A percentile compares a stretch with the other conserved stretches of the same genome.
These are phyloP conservation scores for Anguilla megastoma DNA, from an alignment of 2,797 vertebrate genomes.

Conservation along the genomic window DNA sequence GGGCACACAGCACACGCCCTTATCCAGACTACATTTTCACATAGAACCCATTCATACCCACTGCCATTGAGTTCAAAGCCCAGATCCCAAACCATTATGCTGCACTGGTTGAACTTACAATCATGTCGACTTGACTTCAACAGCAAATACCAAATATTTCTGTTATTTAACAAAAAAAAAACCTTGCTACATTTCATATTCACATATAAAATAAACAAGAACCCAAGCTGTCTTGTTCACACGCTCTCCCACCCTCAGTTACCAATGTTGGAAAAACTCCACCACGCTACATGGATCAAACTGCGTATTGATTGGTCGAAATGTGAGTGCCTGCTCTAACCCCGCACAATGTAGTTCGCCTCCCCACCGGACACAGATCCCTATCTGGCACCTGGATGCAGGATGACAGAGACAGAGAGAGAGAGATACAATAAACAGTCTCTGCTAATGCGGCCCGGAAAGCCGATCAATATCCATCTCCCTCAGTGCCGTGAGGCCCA, in stretches of 20 bases:
- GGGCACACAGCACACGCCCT: neutral
- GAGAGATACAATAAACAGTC: constrained; percentile 12
- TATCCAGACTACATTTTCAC: neutral
- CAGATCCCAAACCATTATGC: neutral
- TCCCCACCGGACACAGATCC: neutral
- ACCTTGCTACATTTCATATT: neutral
- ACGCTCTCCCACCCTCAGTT: neutral
- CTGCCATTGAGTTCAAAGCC: neutral
- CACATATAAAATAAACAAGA: neutral
- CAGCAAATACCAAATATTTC: neutral
- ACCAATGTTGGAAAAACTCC: neutral
- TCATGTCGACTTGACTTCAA: too few species aligned
- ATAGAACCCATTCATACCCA: neutral
- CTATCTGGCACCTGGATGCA: neutral
- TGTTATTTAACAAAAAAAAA: neutral
- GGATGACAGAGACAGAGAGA: neutral
- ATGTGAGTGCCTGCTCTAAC: neutral
- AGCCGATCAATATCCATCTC: constrained; percentile 31
- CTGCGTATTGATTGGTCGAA: neutral
- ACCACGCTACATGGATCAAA: neutral
- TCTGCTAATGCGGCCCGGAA: neutral
- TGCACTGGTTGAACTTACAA: neutral
- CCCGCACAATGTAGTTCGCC: neutral
- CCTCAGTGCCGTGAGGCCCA: neutral
- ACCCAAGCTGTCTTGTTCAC: neutral